A percentile compares a stretch with the other conserved stretches of the same genome.
Evolutionary conservation across 1,140 invertebrate genomes (phyloP).

Genomic region (Drosophila auraria): DNA sequence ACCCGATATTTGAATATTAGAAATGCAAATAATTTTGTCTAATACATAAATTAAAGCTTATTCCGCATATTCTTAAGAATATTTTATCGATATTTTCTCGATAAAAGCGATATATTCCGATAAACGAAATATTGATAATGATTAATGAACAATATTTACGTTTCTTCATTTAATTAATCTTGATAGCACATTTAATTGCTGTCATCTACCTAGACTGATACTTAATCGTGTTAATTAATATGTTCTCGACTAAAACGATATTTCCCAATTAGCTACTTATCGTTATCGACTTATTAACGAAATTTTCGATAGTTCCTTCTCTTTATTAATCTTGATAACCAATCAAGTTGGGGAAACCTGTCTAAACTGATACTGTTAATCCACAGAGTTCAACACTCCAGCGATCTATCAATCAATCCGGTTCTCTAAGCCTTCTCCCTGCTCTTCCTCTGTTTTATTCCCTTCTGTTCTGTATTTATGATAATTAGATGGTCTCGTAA

Average conservation of each 20-base stretch:
- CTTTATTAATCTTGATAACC: not conserved
- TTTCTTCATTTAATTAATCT: no score
- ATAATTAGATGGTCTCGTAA: constrained; percentile 69
- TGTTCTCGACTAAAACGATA: no score
- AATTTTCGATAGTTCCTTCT: not conserved
- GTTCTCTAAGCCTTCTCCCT: constrained; percentile 1
- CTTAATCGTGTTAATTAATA: no score
- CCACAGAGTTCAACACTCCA: constrained; percentile 61
- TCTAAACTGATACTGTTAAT: constrained; percentile 24
- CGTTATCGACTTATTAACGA: not conserved
- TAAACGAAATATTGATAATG: no score
- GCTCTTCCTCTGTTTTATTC: not conserved
- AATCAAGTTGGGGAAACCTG: constrained; percentile 8
- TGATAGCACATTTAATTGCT: no score
- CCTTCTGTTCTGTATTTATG: constrained; percentile 59
- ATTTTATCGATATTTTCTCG: not conserved
- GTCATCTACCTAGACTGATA: no score
- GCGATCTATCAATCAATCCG: constrained; percentile 52
- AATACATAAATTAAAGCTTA: no score
- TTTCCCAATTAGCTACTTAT: not conserved
- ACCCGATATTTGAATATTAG: no score
- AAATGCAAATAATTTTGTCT: no score
- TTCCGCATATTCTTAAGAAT: no score
- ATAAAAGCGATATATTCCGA: not conserved
- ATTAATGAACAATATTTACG: not conserved